phyloP scores from a whole-genome alignment of 2,113 vertebrate genomes.

The Protomyctophum bolini region DNA sequence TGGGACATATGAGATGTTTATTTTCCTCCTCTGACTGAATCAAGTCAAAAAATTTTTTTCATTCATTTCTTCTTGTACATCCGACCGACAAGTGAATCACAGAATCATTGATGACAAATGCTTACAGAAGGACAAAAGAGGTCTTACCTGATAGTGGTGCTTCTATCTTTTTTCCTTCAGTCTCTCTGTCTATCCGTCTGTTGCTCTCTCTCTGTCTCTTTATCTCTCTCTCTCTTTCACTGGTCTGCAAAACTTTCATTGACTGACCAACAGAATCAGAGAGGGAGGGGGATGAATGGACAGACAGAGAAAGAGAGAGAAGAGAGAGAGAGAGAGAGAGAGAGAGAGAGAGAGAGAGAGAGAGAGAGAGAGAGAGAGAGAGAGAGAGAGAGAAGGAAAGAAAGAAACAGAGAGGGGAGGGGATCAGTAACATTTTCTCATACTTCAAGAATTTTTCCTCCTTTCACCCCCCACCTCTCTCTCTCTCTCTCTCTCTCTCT shows the following conservation, averaged over 20 bases:
- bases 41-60: no score
- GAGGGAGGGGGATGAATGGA: conserved; percentile 9
- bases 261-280: conserved; percentile 46
- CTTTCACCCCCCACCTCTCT: conserved; percentile 44
- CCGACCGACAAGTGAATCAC: neutral
- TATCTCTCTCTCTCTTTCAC: conserved; percentile 5
- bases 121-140: neutral
- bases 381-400: conserved; percentile 24
- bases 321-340: conserved; percentile 27
- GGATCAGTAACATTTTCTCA: conserved; percentile 73
- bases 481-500: conserved; percentile 31
- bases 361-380: conserved; percentile 5
- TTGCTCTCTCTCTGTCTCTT: conserved; percentile 23
- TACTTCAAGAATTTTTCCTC: conserved; percentile 79
- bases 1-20: no score
- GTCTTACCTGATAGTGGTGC: conserved; percentile 45
- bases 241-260: conserved; percentile 40
- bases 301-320: neutral
- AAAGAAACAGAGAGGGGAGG: conserved; percentile 49
- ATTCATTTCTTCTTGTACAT: no score
- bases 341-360: conserved; percentile 10
- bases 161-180: conserved; percentile 20
- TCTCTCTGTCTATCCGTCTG: conserved; percentile 5
- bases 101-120: neutral
- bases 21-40: no score